Conservation (phyloP, 2,113 vertebrate species). For the Sorex araneus region DNA sequence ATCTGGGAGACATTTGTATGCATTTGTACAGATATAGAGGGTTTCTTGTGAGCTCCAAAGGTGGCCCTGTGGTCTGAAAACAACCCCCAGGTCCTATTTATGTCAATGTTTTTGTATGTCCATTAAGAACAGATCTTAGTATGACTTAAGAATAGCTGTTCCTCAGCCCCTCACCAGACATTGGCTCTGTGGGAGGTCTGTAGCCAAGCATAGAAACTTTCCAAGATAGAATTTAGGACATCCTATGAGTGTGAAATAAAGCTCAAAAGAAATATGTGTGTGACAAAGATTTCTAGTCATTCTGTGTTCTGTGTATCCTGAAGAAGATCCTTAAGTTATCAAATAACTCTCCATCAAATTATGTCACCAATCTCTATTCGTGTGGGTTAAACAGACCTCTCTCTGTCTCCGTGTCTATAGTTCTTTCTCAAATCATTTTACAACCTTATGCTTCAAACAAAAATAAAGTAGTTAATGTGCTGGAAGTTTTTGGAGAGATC, state of each 20-base stretch:
- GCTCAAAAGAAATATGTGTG: background rate
- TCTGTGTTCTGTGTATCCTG: background rate
- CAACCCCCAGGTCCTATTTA: conserved; percentile 48
- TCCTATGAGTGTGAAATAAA: background rate
- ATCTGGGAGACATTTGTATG: conserved; percentile 1
- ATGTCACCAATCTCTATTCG: background rate
- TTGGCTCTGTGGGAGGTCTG: conserved; percentile 43
- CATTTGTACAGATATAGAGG: background rate
- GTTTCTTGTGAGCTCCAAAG: conserved; percentile 45
- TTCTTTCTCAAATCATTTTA: background rate
- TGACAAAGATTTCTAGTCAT: conserved; percentile 37
- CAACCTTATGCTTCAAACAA: background rate
- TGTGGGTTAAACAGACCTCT: background rate
- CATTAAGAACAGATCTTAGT: conserved; percentile 47
- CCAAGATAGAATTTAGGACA: conserved; percentile 39
- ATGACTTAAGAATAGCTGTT: conserved; percentile 34
- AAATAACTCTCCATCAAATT: conserved; percentile 11
- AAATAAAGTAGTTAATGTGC: background rate
- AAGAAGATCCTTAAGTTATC: conserved; percentile 14
- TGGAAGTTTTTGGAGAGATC: conserved; percentile 10
- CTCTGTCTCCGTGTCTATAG: background rate
- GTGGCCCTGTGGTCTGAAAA: conserved; percentile 11
- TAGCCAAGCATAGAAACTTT: conserved; percentile 11
- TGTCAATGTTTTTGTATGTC: background rate
- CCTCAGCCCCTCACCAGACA: background rate